phyloP scores from a whole-genome alignment of 2,888 invertebrate species.

The Camponotus fellah region DNA sequence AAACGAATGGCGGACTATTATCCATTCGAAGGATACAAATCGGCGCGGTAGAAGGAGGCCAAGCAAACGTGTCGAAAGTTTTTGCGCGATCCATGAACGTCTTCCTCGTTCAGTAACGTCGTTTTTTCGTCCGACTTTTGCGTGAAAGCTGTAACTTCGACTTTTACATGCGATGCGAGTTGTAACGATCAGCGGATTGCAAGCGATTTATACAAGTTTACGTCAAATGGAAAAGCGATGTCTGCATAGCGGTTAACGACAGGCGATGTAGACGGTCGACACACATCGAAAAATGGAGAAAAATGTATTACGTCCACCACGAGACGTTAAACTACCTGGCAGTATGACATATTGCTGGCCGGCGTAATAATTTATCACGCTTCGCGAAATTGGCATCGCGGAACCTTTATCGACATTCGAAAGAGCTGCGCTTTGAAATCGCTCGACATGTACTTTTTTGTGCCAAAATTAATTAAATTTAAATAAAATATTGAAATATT shows the following conservation, averaged over 20 bases:
- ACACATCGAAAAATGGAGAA: slow-evolving; percentile 22
- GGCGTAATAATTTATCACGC: slow-evolving; percentile 60
- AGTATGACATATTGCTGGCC: slow-evolving; percentile 31
- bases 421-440: neutral
- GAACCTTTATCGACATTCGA: slow-evolving; percentile 32
- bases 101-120: slow-evolving; percentile 24
- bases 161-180: slow-evolving; percentile 43
- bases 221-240: slow-evolving; percentile 38
- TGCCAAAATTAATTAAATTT: neutral
- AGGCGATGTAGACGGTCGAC: slow-evolving; percentile 26
- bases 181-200: slow-evolving; percentile 19
- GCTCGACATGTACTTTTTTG: neutral
- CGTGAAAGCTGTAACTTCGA: slow-evolving; percentile 19
- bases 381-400: slow-evolving; percentile 48
- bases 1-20: slow-evolving; percentile 35
- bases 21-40: slow-evolving; percentile 44
- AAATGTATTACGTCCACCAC: slow-evolving; percentile 44
- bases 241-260: slow-evolving; percentile 31
- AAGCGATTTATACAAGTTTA: slow-evolving; percentile 37
- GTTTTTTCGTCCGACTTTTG: neutral
- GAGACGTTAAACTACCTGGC: slow-evolving; percentile 46
- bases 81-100: slow-evolving; percentile 45
- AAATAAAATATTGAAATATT: slow-evolving; percentile 12
- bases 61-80: slow-evolving; percentile 42
- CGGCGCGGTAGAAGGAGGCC: slow-evolving; percentile 13